Evolutionary conservation across 1,140 invertebrate genomes (phyloP), one percentile per base, ranked within the genome.

Genomic region (Apis dorsata): DNA sequence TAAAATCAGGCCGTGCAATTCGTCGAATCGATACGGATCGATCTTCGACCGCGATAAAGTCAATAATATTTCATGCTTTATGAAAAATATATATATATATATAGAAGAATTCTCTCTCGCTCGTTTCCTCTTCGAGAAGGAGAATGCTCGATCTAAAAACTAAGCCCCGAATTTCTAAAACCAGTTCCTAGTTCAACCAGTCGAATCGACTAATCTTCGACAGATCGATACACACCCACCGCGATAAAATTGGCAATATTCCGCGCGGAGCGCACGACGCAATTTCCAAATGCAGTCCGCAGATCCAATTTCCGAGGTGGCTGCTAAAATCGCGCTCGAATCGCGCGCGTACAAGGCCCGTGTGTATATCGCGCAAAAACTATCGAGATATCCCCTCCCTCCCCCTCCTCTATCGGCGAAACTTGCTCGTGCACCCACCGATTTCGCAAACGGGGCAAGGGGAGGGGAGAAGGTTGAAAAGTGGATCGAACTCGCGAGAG

Each of bases 291-390:
- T 83, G 66, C 81, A 78, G 68, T 65, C 53, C 81, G 75, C 81
- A 59, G 24, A 83, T 83, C 81, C 81, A 83, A 83, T 83, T 83
- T 83, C 81, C 81, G 81, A 65, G 75, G 59, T 59, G 66, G 34
- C 17, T 53, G 68, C 81, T 71, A 79, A 83, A 83, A 83, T 83
- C 68, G 76, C 68, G 44, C 28, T 12, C 15, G 81, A 79, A 79
- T 83, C 62, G 59, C 69, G 24, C 17, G 75, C 75, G 28, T 69
- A 34, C 11, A 70, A 63, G 8, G 7, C 8, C 13, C 28, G 49
- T 19, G 10, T 53, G 8, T 15, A 28, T 19, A 24, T 13, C 53
- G 13, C 44, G 53, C 53, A 60, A 76, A 81, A 76, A 81, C 72
- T 44, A 44, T 49, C 19, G 1, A 9, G n/a, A n/a, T 21, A 66